phyloP scores from a whole-genome alignment of 2,888 invertebrate species.

The Autographa gamma region DNA sequence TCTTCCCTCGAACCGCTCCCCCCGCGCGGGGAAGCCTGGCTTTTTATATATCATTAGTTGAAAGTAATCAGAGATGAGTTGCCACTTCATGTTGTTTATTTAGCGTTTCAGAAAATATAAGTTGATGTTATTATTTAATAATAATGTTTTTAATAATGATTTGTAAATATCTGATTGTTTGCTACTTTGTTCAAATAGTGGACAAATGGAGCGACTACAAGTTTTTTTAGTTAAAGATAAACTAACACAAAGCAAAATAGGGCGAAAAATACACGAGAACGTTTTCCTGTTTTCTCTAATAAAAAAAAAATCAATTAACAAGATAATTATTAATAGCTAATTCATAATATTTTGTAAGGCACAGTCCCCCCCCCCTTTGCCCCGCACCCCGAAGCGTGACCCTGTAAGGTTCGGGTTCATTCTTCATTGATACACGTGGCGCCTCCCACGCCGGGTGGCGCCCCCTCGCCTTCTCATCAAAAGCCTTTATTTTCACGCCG shows the following conservation, averaged over 20 bases:
- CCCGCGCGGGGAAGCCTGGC: not conserved
- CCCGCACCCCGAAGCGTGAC: constrained; percentile 14
- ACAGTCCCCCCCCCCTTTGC: not conserved
- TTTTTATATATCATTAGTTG: constrained; percentile 33
- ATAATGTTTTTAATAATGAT: too few species aligned
- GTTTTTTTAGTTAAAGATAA: too few species aligned
- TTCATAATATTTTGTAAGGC: constrained; percentile 14
- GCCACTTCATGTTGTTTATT: not conserved
- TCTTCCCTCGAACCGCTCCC: not conserved
- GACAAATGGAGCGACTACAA: too few species aligned
- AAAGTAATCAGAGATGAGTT: constrained; percentile 32
- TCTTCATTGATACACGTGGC: constrained; percentile 73
- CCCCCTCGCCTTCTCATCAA: constrained; percentile 15
- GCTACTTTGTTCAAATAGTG: too few species aligned
- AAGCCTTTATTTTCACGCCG: constrained; percentile 16
- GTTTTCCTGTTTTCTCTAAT: not conserved
- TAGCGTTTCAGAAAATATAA: too few species aligned
- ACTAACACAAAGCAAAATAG: too few species aligned
- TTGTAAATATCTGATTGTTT: too few species aligned
- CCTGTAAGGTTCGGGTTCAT: constrained; percentile 35
- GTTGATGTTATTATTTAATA: too few species aligned
- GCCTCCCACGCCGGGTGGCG: constrained; percentile 28
- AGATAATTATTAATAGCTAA: not conserved
- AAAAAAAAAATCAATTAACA: not conserved
- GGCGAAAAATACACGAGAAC: too few species aligned